Percentiles rank a stretch among this genome's conserved stretches.
Conservation (phyloP, 1,140 invertebrate species). For the Arion vulgaris region DNA sequence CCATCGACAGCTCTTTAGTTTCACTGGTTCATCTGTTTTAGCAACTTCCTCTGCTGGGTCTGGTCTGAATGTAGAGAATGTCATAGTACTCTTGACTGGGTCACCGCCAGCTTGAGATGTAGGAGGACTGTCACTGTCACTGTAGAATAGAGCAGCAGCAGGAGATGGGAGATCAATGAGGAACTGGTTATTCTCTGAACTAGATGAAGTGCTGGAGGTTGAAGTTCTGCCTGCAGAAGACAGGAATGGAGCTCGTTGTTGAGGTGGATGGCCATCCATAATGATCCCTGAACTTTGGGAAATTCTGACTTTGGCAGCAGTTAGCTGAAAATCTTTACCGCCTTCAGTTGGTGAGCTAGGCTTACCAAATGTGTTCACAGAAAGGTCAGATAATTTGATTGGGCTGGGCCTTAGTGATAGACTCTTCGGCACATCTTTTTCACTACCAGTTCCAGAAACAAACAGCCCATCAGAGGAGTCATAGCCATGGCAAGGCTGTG, state of each 20-base stretch:
- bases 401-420: background rate
- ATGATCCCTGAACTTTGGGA: background rate
- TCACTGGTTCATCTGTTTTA: background rate
- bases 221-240: background rate
- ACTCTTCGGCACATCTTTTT: slow-evolving; percentile 8
- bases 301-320: background rate
- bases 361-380: slow-evolving; percentile 2
- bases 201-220: slow-evolving; percentile 5
- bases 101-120: slow-evolving; percentile 7
- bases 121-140: slow-evolving; percentile 48
- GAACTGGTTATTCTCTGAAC: slow-evolving; percentile 37
- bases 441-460: background rate
- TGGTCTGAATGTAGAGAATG: slow-evolving; percentile 50
- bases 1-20: slow-evolving; percentile 26
- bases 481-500: slow-evolving; percentile 23
- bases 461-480: background rate
- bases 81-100: slow-evolving; percentile 3
- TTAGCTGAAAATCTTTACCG: background rate
- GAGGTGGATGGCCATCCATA: background rate
- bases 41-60: slow-evolving; percentile 39
- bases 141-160: slow-evolving; percentile 55
- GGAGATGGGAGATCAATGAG: slow-evolving; percentile 55
- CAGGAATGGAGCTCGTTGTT: slow-evolving; percentile 10
- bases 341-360: background rate
- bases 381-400: background rate